A percentile compares a stretch with the other conserved stretches of the same genome.
Evolutionary conservation across 92 coral and sea anemone genomes (phyloP).

Genomic region (Blastomussa wellsi): DNA sequence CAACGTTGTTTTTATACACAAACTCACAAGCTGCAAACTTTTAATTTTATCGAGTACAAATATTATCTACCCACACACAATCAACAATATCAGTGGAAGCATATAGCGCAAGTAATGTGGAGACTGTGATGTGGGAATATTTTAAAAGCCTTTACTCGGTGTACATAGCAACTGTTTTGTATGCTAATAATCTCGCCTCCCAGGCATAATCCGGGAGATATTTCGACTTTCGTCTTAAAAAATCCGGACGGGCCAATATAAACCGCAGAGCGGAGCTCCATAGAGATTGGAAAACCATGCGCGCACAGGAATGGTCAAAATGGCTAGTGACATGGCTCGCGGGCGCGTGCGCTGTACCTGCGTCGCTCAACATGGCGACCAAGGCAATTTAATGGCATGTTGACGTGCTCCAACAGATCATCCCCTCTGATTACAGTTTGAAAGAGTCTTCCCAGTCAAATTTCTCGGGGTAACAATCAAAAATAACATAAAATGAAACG

Average conservation of each 20-base stretch:
- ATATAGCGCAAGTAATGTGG: neutral
- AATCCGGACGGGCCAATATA: neutral
- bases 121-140: neutral
- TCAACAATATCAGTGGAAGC: neutral
- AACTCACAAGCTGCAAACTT: neutral
- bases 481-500: no score
- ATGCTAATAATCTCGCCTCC: neutral
- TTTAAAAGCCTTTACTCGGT: neutral
- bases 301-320: no score
- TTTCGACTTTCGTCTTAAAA: neutral
- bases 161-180: neutral
- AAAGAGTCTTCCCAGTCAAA: no score
- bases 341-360: no score
- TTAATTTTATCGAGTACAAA: neutral
- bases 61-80: neutral
- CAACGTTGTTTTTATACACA: neutral
- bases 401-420: no score
- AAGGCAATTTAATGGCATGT: no score
- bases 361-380: no score
- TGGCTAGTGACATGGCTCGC: no score
- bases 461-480: no score
- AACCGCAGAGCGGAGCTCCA: no score
- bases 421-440: no score
- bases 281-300: no score
- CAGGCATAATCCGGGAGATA: neutral